Conservation (phyloP, 2,888 invertebrate species). For the Abrostola triplasia region DNA sequence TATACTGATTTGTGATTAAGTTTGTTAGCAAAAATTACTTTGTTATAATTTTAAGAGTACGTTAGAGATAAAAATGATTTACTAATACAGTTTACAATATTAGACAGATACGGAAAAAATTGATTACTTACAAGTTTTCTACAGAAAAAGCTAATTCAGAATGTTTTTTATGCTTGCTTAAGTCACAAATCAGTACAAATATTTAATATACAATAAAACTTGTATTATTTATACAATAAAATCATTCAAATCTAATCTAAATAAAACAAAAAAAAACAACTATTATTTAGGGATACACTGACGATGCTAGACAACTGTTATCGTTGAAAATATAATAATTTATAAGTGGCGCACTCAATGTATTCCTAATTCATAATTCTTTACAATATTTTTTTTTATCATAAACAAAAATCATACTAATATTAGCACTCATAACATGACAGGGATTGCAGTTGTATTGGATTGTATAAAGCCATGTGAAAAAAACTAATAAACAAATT, state of each 20-base stretch:
- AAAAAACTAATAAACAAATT: no score
- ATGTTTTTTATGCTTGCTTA: background rate
- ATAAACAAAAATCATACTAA: conserved; percentile 19
- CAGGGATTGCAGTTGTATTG: background rate
- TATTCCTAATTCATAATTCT: background rate
- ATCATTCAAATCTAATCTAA: conserved; percentile 32
- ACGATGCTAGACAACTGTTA: background rate
- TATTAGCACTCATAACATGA: conserved; percentile 25
- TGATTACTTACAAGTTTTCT: no score
- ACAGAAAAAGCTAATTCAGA: background rate
- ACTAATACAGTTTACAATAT: no score
- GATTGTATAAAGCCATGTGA: conserved; percentile 17
- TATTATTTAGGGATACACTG: conserved; percentile 26
- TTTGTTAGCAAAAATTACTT: no score
- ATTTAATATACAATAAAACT: conserved; percentile 12
- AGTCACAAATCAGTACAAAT: conserved; percentile 27
- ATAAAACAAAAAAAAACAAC: conserved; percentile 15
- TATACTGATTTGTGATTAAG: conserved; percentile 25
- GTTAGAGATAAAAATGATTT: no score
- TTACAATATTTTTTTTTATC: conserved; percentile 11
- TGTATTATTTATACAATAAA: background rate
- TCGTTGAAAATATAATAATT: background rate
- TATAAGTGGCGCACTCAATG: background rate
- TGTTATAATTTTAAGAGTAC: no score
- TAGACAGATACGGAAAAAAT: no score